phyloP scores from a whole-genome alignment of 2,797 vertebrate species.

The Falco biarmicus region DNA sequence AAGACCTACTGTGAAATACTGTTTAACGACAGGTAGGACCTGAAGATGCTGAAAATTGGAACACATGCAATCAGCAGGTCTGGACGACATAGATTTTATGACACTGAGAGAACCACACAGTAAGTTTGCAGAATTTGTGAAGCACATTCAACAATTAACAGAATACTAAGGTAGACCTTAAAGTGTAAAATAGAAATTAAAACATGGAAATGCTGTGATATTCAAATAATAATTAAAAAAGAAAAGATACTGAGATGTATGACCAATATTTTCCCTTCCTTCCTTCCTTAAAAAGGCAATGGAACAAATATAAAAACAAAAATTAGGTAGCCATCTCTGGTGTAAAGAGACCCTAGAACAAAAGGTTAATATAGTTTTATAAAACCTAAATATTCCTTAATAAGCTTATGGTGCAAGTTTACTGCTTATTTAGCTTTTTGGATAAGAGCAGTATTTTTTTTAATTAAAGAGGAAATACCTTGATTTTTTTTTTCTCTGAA shows the following conservation, averaged over 20 bases:
- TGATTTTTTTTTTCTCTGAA: not conserved
- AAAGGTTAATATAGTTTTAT: not conserved
- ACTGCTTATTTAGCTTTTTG: not conserved
- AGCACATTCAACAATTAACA: not conserved
- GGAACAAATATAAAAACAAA: not conserved
- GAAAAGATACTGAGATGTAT: not conserved
- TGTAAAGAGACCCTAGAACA: not conserved
- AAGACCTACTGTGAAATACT: not conserved
- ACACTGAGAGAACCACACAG: not conserved
- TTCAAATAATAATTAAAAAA: not conserved
- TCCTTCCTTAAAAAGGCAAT: not conserved
- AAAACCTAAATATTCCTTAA: not conserved
- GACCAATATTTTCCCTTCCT: not conserved
- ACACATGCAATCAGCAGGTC: not conserved
- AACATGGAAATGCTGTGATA: not conserved
- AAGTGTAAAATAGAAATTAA: not conserved
- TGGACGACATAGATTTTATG: not conserved
- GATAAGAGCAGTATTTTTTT: not conserved
- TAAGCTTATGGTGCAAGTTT: accelerated
- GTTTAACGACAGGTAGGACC: not conserved
- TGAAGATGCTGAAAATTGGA: not conserved
- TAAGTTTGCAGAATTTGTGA: not conserved
- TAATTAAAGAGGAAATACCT: not conserved
- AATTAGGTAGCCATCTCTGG: not conserved
- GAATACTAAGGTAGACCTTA: not conserved